phyloP scores from a whole-genome alignment of 2,113 vertebrate species.

The Triplophysa tibetana region DNA sequence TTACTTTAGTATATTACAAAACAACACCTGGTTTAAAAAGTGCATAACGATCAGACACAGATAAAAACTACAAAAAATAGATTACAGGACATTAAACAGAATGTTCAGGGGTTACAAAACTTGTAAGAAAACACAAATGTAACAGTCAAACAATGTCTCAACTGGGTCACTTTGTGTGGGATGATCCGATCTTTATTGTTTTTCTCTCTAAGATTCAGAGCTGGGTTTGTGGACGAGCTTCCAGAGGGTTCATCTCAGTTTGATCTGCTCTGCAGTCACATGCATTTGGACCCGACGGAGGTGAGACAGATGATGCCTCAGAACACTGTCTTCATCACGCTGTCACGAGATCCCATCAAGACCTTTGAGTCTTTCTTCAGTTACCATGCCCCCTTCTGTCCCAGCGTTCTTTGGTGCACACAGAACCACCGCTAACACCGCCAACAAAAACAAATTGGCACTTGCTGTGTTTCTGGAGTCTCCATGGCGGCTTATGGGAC shows the following conservation, averaged over 20 bases:
- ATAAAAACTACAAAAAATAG: too few species aligned
- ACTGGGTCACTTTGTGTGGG: too few species aligned
- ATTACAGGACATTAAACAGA: too few species aligned
- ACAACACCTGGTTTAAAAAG: too few species aligned
- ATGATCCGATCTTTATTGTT: too few species aligned
- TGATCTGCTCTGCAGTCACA: conserved; percentile 61
- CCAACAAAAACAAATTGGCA: conserved; percentile 1
- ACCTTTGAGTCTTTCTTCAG: conserved; percentile 59
- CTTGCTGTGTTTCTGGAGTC: conserved; percentile 50
- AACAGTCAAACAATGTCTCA: too few species aligned
- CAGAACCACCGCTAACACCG: background rate
- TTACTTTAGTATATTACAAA: too few species aligned
- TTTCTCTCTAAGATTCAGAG: conserved; percentile 46
- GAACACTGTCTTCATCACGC: conserved; percentile 55
- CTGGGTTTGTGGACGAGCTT: conserved; percentile 53
- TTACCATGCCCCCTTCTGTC: conserved; percentile 47
- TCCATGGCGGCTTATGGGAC: conserved; percentile 48
- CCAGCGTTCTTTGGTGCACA: conserved; percentile 49
- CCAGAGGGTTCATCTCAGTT: conserved; percentile 44
- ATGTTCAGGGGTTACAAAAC: too few species aligned
- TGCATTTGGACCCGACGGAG: conserved; percentile 54
- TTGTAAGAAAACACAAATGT: too few species aligned
- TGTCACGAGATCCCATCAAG: conserved; percentile 55
- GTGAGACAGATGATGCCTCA: conserved; percentile 54
- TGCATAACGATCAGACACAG: too few species aligned